Percentiles rank a stretch among this genome's conserved stretches.
Evolutionary conservation across 2,888 invertebrate genomes (phyloP).

Genomic region (Pherbina coryleti): DNA sequence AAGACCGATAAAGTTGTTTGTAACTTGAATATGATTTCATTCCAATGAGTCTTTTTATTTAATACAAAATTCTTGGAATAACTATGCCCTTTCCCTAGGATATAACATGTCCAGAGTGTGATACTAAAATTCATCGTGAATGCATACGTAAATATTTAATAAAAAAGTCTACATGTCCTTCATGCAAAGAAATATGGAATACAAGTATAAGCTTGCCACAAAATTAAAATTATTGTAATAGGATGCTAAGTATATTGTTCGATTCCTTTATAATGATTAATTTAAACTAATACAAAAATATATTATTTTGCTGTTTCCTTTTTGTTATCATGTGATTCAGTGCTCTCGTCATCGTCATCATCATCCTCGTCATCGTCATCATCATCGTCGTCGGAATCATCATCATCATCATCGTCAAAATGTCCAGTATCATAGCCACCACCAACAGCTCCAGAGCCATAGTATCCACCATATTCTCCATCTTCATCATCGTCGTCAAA

Average conservation of each 20-base stretch:
- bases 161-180: slow-evolving; percentile 55
- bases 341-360: slow-evolving; percentile 50
- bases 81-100: slow-evolving; percentile 46
- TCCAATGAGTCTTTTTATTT: background rate
- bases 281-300: background rate
- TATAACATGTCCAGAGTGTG: slow-evolving; percentile 53
- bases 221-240: background rate
- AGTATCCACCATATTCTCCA: slow-evolving; percentile 71
- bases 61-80: background rate
- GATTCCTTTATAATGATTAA: background rate
- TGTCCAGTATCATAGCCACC: slow-evolving; percentile 41
- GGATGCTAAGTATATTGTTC: background rate
- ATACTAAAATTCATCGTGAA: slow-evolving; percentile 53
- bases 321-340: slow-evolving; percentile 52
- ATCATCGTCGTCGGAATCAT: slow-evolving; percentile 56
- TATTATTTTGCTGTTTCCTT: slow-evolving; percentile 21
- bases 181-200: slow-evolving; percentile 53
- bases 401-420: slow-evolving; percentile 66
- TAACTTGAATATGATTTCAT: background rate
- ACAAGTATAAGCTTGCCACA: slow-evolving; percentile 46
- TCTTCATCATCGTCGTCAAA: slow-evolving; percentile 76
- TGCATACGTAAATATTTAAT: slow-evolving; percentile 56
- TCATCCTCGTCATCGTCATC: slow-evolving; percentile 56
- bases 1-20: no score
- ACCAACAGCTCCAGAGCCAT: slow-evolving; percentile 48